These are phyloP conservation scores for Acanthisitta chloris DNA, from an alignment of 2,113 vertebrate species.

Conservation along the genomic window DNA sequence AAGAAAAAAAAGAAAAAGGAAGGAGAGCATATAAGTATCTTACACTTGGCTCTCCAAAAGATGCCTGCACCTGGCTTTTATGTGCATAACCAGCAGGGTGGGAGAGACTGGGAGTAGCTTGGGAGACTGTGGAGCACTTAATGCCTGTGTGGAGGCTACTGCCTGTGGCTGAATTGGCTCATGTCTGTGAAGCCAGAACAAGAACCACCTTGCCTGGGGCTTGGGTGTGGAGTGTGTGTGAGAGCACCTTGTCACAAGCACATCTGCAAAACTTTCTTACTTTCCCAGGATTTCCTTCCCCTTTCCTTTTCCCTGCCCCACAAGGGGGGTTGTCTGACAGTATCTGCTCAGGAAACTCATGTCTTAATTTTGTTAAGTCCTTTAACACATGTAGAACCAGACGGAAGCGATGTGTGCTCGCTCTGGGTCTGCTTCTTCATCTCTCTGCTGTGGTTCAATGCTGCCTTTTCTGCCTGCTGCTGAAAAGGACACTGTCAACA, in stretches of 20 bases:
- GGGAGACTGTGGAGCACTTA: background rate
- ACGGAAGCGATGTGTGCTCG: rapidly evolving
- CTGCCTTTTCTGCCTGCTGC: background rate
- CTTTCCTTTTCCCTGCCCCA: background rate
- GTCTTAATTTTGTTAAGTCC: background rate
- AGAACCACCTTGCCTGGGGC: background rate
- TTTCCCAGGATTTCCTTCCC: slow-evolving; percentile 41
- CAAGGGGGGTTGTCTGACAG: background rate
- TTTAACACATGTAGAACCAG: background rate
- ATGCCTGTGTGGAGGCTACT: background rate
- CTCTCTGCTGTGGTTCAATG: background rate
- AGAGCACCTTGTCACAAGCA: background rate
- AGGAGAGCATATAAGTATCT: background rate
- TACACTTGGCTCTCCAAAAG: background rate
- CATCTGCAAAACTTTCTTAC: background rate
- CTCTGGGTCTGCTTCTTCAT: background rate
- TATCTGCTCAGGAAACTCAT: slow-evolving; percentile 74
- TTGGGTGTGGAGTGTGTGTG: background rate
- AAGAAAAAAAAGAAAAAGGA: background rate
- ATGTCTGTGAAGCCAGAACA: background rate
- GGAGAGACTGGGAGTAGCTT: slow-evolving; percentile 9
- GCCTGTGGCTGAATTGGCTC: background rate
- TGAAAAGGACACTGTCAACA: background rate
- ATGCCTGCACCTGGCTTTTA: background rate
- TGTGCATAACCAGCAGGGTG: background rate